Evolutionary conservation across 2,113 vertebrate genomes (phyloP), one percentile per base, ranked within the genome.

Genomic region (Carollia perspicillata): DNA sequence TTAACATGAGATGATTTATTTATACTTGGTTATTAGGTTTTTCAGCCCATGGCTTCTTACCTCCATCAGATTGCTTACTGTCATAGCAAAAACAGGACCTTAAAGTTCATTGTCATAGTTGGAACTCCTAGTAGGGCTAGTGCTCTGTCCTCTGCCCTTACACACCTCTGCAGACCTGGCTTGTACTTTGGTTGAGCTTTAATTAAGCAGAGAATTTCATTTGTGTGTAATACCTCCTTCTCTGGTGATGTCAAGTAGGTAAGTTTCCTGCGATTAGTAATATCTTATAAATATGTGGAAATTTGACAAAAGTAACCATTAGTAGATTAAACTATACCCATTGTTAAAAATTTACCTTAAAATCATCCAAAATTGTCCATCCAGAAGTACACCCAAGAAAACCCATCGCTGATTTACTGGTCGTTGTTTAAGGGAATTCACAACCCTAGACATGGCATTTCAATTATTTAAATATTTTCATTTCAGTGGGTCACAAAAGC

Each of bases 381-480:
- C 55, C 20, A 78, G 47, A 93, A 88, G 90, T 72, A 92, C 7
- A 85, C 33, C 9, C 26, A 63, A 79, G 40, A 47, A 71, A 72
- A 16, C 58, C 18, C n/a, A 63, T 60, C 44, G 22, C 4, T 53
- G 0, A 2, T 79, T 93, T 69, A 75, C 47, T 6, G 86, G 44
- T 40, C 9, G 5, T 83, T 83, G n/a, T 86, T 89, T 84, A 92
- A 83, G 33, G 20, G n/a, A 33, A 63, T 83, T 71, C 78, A 68
- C 20, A 91, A 74, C 63, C 65, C 22, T 47, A 12, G 18, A 26
- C 22, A 11, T 89, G 66, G 60, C 3, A 35, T 96, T 94, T 81
- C 10, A 88, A 22, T 86, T 85, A 89, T 89, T 92, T 77, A 79
- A 80, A 40, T 95, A 92, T 81, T 96, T 96, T 93, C 42, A 69